These are phyloP conservation scores for Otus sunia DNA, from an alignment of 2,113 vertebrate genomes.

Conservation along the genomic window DNA sequence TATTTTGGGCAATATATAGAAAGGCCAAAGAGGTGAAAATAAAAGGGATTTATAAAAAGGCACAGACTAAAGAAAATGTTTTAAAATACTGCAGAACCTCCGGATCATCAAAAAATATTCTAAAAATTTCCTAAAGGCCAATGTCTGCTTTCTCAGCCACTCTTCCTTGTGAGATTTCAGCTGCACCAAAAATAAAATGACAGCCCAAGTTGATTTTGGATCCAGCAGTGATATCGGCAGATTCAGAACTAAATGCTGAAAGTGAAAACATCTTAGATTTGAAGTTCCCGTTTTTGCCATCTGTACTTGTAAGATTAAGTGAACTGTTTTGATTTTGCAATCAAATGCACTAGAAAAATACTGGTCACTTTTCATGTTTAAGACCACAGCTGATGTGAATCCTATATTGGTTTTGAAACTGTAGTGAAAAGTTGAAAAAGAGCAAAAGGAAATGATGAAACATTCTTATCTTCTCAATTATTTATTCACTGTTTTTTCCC, in stretches of 20 bases:
- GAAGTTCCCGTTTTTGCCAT: not conserved
- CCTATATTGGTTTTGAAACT: slow-evolving; percentile 41
- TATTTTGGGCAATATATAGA: not conserved
- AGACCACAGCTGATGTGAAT: slow-evolving; percentile 46
- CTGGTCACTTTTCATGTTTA: not conserved
- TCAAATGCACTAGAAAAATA: not conserved
- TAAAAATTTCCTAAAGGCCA: not conserved
- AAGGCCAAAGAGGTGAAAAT: not conserved
- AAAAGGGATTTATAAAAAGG: not conserved
- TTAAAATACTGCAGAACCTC: not conserved
- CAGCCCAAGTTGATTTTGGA: not conserved
- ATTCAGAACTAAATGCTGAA: not conserved
- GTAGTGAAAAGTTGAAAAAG: slow-evolving; percentile 41
- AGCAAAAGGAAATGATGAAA: slow-evolving; percentile 60
- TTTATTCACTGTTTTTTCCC: slow-evolving; percentile 60
- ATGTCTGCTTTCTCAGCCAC: not conserved
- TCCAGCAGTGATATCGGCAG: not conserved
- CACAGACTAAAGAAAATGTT: not conserved
- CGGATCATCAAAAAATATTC: not conserved
- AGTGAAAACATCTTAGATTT: not conserved
- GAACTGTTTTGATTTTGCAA: not conserved
- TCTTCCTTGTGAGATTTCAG: not conserved
- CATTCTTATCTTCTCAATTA: slow-evolving; percentile 69
- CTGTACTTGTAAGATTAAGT: not conserved
- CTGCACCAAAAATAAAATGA: not conserved